These are phyloP conservation scores for Helicolenus hilgendorfi DNA, from an alignment of 2,797 vertebrate genomes.

Conservation along the genomic window DNA sequence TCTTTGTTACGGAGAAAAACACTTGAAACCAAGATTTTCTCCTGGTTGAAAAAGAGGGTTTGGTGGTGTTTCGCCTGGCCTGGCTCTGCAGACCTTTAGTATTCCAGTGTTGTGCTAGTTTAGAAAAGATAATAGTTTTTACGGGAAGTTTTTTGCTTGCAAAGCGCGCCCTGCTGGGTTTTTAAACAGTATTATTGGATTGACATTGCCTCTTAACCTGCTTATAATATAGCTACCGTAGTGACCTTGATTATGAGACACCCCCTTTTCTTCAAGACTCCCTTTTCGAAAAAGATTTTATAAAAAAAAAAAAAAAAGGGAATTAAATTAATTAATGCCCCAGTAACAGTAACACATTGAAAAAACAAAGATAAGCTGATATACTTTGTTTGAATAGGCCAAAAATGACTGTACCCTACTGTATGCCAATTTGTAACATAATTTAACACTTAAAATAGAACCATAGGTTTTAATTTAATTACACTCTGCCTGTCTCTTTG, in stretches of 20 bases:
- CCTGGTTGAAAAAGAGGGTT: not conserved
- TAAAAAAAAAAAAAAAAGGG: too few species aligned
- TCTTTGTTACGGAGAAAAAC: constrained; percentile 18
- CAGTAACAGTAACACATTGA: too few species aligned
- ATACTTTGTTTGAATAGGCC: too few species aligned
- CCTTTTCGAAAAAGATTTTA: not conserved
- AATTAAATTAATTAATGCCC: not conserved
- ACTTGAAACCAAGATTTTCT: not conserved
- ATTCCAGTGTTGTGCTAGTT: not conserved
- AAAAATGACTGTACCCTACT: not conserved
- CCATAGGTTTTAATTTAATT: not conserved
- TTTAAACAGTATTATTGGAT: not conserved
- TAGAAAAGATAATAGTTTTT: too few species aligned
- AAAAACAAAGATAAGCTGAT: too few species aligned
- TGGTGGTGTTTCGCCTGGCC: not conserved
- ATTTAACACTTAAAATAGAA: not conserved
- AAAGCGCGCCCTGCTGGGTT: too few species aligned
- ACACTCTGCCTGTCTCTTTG: not conserved
- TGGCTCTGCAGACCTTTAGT: not conserved
- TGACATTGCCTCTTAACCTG: not conserved
- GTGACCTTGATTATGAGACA: not conserved
- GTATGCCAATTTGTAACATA: not conserved
- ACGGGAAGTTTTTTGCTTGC: too few species aligned
- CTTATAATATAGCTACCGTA: not conserved
- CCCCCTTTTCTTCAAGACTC: not conserved